Evolutionary conservation across 2,888 invertebrate species (phyloP), one percentile per base, ranked within the genome.

Genomic region (Dromius quadrimaculatus): DNA sequence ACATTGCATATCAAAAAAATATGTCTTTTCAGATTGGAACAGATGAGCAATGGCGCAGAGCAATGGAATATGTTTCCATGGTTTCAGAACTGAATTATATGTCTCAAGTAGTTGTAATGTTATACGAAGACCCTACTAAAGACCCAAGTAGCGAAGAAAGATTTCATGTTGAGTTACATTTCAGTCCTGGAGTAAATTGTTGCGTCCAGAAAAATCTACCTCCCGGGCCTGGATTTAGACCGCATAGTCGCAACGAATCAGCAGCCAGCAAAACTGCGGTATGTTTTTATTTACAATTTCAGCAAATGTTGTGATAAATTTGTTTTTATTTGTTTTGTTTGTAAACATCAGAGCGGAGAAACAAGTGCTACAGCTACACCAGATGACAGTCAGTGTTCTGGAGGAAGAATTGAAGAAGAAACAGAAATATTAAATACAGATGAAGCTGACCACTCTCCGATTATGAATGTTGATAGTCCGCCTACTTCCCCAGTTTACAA

Each of bases 61-160:
- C 99, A 0, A 97, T 98, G 97, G 96, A 98, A 79, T 99, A 98
- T 81, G 92, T 99, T 19, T 94, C 94, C 15, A 95, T 95, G 88
- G 97, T 98, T 3, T 95, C 98, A 0, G 99, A 99, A 83, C 87
- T 99, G 23, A 99, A 99, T 85, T 99, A 99, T 83, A 96, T 99
- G 95, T 97, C 98, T 2, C 98, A 99, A 83, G 94, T 99, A 71
- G 98, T 98, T 0, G 95, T 99, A 20, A 97, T 99, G 96, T 84
- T 97, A 0, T 99, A 99, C 80, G 99, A 99, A 84, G 99, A 99
- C 83, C 98, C 96, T 3, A 97, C 94, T 0, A 97, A 98, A 83
- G 96, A 95, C 84, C 93, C 92, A 0, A 89, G 88, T 63, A 95
- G 95, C 0, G 95, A 95, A 79, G 94, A 94, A 81, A 86, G 98